Percentiles rank a stretch among this genome's conserved stretches.
phyloP scores from a whole-genome alignment of 30 jellyfish, hydroid and myxozoan genomes.

The Turritopsis rubra region DNA sequence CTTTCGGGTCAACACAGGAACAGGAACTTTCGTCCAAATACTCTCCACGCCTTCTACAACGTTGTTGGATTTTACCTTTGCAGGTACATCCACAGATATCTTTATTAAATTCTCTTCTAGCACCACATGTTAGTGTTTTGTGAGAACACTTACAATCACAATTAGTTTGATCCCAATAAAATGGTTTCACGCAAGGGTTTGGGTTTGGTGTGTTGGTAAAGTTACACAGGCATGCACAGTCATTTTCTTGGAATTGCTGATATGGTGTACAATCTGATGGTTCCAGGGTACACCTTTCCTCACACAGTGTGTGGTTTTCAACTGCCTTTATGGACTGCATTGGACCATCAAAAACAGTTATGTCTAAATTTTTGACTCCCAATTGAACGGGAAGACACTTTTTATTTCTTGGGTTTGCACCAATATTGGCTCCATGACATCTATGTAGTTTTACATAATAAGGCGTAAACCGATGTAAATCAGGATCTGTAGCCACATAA shows the following conservation, averaged over 20 bases:
- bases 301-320: conserved; percentile 32
- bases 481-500: conserved; percentile 29
- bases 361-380: neutral
- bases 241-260: neutral
- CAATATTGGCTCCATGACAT: conserved; percentile 28
- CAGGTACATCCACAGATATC: conserved; percentile 31
- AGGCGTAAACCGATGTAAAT: conserved; percentile 25
- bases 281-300: conserved; percentile 4
- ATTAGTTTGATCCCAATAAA: conserved; percentile 26
- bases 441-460: conserved; percentile 22
- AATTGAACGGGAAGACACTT: conserved; percentile 26
- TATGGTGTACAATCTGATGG: conserved; percentile 25
- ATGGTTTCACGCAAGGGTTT: conserved; percentile 17
- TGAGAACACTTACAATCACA: conserved; percentile 37
- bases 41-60: conserved; percentile 16
- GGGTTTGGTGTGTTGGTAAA: conserved; percentile 21
- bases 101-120: conserved; percentile 10
- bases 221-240: conserved; percentile 33
- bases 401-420: conserved; percentile 21
- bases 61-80: neutral
- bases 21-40: conserved; percentile 18
- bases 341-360: neutral
- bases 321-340: neutral
- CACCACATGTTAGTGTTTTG: conserved; percentile 8
- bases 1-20: conserved; percentile 17